Evolutionary conservation across 2,797 vertebrate genomes (phyloP).

Genomic region (Halcyon chelicuti): DNA sequence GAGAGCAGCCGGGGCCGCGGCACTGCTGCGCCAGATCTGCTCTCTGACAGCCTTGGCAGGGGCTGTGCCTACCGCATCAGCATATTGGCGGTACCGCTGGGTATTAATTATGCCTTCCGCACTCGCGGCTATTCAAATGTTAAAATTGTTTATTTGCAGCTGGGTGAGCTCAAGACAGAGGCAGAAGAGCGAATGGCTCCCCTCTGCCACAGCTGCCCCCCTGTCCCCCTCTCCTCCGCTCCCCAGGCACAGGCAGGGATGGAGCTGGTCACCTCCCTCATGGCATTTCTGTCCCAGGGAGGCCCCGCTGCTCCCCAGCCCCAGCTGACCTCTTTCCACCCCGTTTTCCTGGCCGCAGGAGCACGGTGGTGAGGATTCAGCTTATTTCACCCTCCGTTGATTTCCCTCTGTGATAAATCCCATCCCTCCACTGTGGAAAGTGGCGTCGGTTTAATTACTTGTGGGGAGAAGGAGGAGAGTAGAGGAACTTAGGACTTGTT

Average conservation of each 20-base stretch:
- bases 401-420: not conserved
- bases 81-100: constrained; percentile 47
- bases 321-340: not conserved
- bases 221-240: not conserved
- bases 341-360: not conserved
- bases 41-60: constrained; percentile 24
- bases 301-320: not conserved
- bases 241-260: not conserved
- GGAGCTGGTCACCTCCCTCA: not conserved
- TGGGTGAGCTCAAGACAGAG: constrained; percentile 50
- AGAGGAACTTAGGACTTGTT: constrained; percentile 16
- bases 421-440: not conserved
- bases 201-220: not conserved
- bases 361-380: not conserved
- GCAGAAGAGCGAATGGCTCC: not conserved
- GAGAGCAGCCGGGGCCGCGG: not conserved
- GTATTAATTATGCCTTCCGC: constrained; percentile 63
- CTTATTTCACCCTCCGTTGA: constrained; percentile 13
- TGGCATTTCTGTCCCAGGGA: not conserved
- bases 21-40: not conserved
- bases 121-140: constrained; percentile 56
- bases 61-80: constrained; percentile 46
- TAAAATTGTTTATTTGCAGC: constrained; percentile 68
- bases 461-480: not conserved
- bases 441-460: constrained; percentile 4